Evolutionary conservation across 2,797 vertebrate genomes (phyloP), one percentile per base, ranked within the genome.

Genomic region (Clarias pachynema): DNA sequence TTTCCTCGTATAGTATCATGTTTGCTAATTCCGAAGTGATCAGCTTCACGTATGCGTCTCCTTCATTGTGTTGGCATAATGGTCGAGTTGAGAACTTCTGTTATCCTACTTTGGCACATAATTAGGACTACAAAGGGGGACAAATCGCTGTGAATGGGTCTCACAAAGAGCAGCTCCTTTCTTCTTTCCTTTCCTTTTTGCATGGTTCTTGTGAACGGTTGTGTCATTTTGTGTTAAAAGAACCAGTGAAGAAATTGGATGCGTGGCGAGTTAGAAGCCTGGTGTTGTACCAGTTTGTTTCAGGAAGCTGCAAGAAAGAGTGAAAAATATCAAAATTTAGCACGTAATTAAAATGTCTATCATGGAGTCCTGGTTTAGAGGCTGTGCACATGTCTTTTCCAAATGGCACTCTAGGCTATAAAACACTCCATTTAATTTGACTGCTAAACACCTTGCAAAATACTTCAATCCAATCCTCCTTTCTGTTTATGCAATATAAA

Each of bases 1-100:
- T 95, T 95, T 96, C 95, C 95, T 95, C 95, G 91, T 93, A 95
- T 95, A 95, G 97, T 99, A 99, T 99, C 97, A 99, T 99, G 97
- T 99, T 99, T 99, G 97, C 98, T 99, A 99, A 99, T 99, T 99
- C 97, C 98, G 97, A 98, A 99, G 97, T 98, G 98, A 99, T 99
- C 98, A 98, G 97, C 97, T 96, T 96, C 97, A 98, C 99, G 97
- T 99, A 96, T 97, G 97, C 95, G 95, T 97, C 97, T 97, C 97
- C 97, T 97, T 99, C 95, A 99, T 99, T 99, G 98, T 99, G 96
- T 96, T 92, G 96, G 97, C 97, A 99, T 99, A 99, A 99, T 99
- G 97, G 97, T 95, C 96, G 97, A 99, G 97, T 98, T 97, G 96
- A 97, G 97, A 99, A 98, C 97, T 99, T 97, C 97, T 99, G 98